Evolutionary conservation across 2,888 invertebrate genomes (phyloP).

Genomic region (Fissipunctia ypsillon): DNA sequence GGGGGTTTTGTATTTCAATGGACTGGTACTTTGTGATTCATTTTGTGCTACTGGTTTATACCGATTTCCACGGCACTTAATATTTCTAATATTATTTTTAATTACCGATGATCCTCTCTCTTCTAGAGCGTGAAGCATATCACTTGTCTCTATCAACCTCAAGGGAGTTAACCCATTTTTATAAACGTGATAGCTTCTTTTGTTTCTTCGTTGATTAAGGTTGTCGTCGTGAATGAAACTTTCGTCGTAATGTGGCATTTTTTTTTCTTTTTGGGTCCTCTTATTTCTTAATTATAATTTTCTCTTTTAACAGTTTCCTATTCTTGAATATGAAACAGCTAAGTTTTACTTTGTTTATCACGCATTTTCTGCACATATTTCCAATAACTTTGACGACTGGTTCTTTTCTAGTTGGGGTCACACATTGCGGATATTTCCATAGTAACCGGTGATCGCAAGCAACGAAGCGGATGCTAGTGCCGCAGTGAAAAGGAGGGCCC

Average conservation of each 20-base stretch:
- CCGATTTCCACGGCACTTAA: constrained; percentile 82
- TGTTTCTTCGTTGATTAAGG: constrained; percentile 87
- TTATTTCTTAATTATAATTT: constrained; percentile 26
- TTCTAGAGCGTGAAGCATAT: constrained; percentile 82
- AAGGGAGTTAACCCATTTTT: constrained; percentile 85
- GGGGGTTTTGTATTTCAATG: constrained; percentile 77
- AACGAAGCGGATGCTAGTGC: constrained; percentile 72
- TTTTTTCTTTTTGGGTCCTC: constrained; percentile 64
- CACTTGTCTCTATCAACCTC: constrained; percentile 78
- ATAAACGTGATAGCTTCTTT: constrained; percentile 88
- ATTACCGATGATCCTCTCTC: constrained; percentile 84
- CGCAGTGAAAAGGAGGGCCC: constrained; percentile 82
- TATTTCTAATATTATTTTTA: constrained; percentile 86
- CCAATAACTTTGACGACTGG: constrained; percentile 50
- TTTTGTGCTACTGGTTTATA: constrained; percentile 75
- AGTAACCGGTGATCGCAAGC: constrained; percentile 73
- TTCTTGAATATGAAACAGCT: constrained; percentile 5
- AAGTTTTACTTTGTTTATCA: constrained; percentile 4
- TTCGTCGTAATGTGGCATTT: constrained; percentile 90
- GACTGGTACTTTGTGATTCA: constrained; percentile 64
- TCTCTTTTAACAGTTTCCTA: background rate
- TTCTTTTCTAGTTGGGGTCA: constrained; percentile 69
- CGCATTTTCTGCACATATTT: constrained; percentile 13
- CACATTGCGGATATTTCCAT: constrained; percentile 72
- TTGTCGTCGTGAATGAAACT: constrained; percentile 88